phyloP scores from a whole-genome alignment of 1,140 invertebrate genomes.

The Amyelois transitella region DNA sequence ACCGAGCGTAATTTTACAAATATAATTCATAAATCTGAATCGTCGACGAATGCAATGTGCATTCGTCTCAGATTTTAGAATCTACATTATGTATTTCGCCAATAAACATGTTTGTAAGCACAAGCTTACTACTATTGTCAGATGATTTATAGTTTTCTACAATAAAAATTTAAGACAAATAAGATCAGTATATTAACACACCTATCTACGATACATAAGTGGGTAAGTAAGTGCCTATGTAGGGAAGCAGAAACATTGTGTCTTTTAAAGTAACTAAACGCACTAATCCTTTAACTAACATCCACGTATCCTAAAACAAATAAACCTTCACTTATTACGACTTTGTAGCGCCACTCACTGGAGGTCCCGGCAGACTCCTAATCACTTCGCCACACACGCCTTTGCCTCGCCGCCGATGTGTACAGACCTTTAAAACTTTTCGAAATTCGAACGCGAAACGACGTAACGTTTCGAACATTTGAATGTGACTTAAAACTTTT shows the following conservation, averaged over 20 bases:
- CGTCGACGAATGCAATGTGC: too few species aligned
- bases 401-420: constrained; percentile 39
- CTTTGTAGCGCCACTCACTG: constrained; percentile 46
- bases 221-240: too few species aligned
- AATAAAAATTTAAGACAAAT: too few species aligned
- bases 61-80: too few species aligned
- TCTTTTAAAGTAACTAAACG: neutral
- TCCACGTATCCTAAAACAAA: neutral
- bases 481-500: neutral
- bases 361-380: constrained; percentile 45
- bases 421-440: constrained; percentile 32
- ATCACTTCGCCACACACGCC: constrained; percentile 41
- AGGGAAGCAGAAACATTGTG: neutral
- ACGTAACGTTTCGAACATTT: constrained; percentile 16
- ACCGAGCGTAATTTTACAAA: too few species aligned
- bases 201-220: too few species aligned
- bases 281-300: neutral
- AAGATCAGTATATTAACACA: too few species aligned
- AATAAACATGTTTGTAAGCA: too few species aligned
- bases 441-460: constrained; percentile 19
- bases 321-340: neutral
- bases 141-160: too few species aligned
- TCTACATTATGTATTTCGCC: too few species aligned
- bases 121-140: too few species aligned
- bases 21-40: too few species aligned